These are phyloP conservation scores for Kryptolebias ocellatus DNA, from an alignment of 2,797 vertebrate genomes.

Conservation along the genomic window DNA sequence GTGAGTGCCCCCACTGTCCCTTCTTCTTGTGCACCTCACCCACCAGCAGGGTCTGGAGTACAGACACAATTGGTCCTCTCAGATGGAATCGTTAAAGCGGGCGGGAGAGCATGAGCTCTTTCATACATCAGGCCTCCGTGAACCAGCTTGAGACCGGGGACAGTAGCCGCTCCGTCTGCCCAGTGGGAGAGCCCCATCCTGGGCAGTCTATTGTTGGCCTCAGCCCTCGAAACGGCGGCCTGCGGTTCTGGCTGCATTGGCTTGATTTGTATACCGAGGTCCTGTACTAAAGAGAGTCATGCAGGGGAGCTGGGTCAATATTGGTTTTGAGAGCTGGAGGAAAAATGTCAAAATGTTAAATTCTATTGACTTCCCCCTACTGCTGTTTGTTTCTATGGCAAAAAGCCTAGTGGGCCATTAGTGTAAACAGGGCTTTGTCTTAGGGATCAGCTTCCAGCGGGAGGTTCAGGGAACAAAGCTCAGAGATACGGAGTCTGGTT, in stretches of 20 bases:
- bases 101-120: slow-evolving; percentile 77
- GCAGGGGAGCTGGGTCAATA: slow-evolving; percentile 86
- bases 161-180: slow-evolving; percentile 80
- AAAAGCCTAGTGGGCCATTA: slow-evolving; percentile 83
- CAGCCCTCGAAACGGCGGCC: slow-evolving; percentile 82
- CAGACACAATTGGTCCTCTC: slow-evolving; percentile 78
- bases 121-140: slow-evolving; percentile 73
- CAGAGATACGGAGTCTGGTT: slow-evolving; percentile 76
- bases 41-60: slow-evolving; percentile 79
- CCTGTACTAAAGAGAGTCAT: slow-evolving; percentile 81
- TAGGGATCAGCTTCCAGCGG: slow-evolving; percentile 79
- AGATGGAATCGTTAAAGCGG: slow-evolving; percentile 78
- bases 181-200: slow-evolving; percentile 81
- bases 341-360: slow-evolving; percentile 87
- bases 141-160: slow-evolving; percentile 83
- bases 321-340: slow-evolving; percentile 86
- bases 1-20: slow-evolving; percentile 74
- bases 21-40: slow-evolving; percentile 78
- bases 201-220: slow-evolving; percentile 81
- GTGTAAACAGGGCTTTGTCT: slow-evolving; percentile 90
- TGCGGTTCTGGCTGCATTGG: slow-evolving; percentile 81
- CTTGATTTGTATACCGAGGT: slow-evolving; percentile 84
- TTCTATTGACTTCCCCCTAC: slow-evolving; percentile 81
- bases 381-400: slow-evolving; percentile 84
- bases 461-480: slow-evolving; percentile 78